phyloP scores from a whole-genome alignment of 2,797 vertebrate species.

The Benthosema pterotum region DNA sequence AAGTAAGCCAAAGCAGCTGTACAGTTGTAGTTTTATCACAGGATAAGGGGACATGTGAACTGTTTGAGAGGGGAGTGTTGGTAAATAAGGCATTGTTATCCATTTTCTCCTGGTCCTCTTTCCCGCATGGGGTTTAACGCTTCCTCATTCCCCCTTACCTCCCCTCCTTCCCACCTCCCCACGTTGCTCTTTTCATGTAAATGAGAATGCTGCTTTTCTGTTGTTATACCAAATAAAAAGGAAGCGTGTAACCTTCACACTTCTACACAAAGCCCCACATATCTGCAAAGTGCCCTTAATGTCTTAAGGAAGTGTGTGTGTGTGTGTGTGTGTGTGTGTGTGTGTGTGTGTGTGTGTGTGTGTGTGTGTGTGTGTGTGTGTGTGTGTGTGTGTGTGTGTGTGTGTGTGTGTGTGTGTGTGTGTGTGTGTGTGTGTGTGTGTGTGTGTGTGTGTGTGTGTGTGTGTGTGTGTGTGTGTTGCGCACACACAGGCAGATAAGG shows the following conservation, averaged over 20 bases:
- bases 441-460: constrained; percentile 10
- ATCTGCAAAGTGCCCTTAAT: constrained; percentile 80
- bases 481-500: constrained; percentile 24
- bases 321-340: constrained; percentile 13
- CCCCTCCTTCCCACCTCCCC: constrained; percentile 43
- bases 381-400: constrained; percentile 15
- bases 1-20: constrained; percentile 35
- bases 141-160: constrained; percentile 48
- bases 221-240: constrained; percentile 88
- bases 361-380: constrained; percentile 8
- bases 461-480: constrained; percentile 9
- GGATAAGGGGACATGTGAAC: constrained; percentile 60
- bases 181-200: constrained; percentile 84
- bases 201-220: constrained; percentile 81
- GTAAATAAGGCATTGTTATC: constrained; percentile 79
- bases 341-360: constrained; percentile 23
- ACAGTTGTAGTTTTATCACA: constrained; percentile 68
- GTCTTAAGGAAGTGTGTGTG: constrained; percentile 66
- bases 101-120: constrained; percentile 69
- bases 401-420: constrained; percentile 12
- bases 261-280: constrained; percentile 80
- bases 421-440: background rate
- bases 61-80: constrained; percentile 59
- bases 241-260: constrained; percentile 85
- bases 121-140: constrained; percentile 66